Evolutionary conservation across 2,113 vertebrate genomes (phyloP).

Genomic region (Phyllostomus discolor): DNA sequence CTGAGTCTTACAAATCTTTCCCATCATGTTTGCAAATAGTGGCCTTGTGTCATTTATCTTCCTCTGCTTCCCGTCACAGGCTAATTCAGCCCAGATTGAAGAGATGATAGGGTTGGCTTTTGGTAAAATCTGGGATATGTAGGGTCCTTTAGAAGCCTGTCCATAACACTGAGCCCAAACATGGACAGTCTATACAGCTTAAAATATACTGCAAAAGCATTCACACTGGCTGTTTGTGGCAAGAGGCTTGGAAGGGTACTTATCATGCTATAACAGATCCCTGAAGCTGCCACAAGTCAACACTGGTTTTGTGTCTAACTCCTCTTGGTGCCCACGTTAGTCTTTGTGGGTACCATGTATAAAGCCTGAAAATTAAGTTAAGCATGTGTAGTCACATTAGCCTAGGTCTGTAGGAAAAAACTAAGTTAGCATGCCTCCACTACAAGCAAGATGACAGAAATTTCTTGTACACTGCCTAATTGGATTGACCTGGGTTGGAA

Average conservation of each 20-base stretch:
- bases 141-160: constrained; percentile 47
- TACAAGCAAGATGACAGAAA: not conserved
- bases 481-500: constrained; percentile 1
- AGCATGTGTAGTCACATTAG: not conserved
- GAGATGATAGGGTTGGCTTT: constrained; percentile 72
- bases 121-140: constrained; percentile 59
- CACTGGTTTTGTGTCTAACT: constrained; percentile 47
- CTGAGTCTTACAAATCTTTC: constrained; percentile 56
- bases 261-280: constrained; percentile 61
- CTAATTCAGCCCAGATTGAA: constrained; percentile 74
- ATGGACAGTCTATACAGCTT: constrained; percentile 69
- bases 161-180: constrained; percentile 71
- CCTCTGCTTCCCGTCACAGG: constrained; percentile 72
- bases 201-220: constrained; percentile 72
- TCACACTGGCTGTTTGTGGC: constrained; percentile 52
- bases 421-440: not conserved
- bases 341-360: constrained; percentile 17
- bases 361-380: constrained; percentile 18
- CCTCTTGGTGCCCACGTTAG: constrained; percentile 25
- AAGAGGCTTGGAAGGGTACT: constrained; percentile 62
- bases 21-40: constrained; percentile 71
- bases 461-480: not conserved
- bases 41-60: constrained; percentile 72
- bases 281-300: constrained; percentile 60
- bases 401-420: constrained; percentile 2